Base-by-base conservation (phyloP, 2,888 invertebrate genomes). In the Vesta saturnalis region DNA sequence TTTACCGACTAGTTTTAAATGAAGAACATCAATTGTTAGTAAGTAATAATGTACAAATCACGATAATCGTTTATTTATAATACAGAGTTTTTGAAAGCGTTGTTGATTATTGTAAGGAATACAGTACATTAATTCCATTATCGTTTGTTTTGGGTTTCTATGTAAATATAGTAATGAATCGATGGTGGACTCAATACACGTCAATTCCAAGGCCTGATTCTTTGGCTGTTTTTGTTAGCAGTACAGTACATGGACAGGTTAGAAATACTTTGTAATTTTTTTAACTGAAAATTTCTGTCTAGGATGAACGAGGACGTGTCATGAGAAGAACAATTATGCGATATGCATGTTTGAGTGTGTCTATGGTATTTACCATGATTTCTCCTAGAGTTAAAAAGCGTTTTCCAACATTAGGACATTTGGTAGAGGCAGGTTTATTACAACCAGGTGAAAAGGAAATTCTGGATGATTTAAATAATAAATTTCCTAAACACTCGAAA, bases 81-180 rank as follows among this genome's bases (percentile, higher is more conserved):
- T 83, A 60, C 85, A 94, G 94, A 82, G 82, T 89, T 68, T 97
- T 96, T 83, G 95, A 95, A 84, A 89, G 89, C 70, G 86, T 96
- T 60, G 93, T 92, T 1, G 88, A 89, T 72, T 96, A 96, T 84
- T 97, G 96, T 85, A 91, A 92, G 79, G 91, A 90, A 74, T 95
- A 94, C 85, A 93, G 92, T 76, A 92, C 92, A 84, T 89, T 95
- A 76, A 96, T 97, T 77, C 97, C 97, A 12, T 84, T 97, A 73
- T 95, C 96, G 3, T 97, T 97, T 83, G 95, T 97, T 68, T 88
- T 97, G 76, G 96, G 97, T 76, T 97, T 97, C 86, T 97, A 96
- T 85, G 96, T 97, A 60, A 92, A 93, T 5, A 91, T 96, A 74
- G 95, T 97, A 58, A 95, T 96, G 91, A 93, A 92, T 66, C 88